These are phyloP conservation scores for Sylvia atricapilla DNA, from an alignment of 2,113 vertebrate species.

Conservation along the genomic window DNA sequence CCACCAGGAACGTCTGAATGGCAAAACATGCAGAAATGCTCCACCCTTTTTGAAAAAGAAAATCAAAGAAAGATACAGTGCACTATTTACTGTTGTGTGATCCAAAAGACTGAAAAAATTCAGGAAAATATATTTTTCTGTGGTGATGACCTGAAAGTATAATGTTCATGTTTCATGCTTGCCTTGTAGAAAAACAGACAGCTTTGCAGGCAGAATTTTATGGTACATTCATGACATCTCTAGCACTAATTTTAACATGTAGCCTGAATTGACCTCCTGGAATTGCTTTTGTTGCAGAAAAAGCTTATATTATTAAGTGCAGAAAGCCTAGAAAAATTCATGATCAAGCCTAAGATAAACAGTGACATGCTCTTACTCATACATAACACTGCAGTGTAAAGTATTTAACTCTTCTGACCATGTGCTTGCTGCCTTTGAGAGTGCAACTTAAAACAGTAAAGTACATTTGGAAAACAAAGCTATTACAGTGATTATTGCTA, in stretches of 20 bases:
- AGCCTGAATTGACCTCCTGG: slow-evolving; percentile 24
- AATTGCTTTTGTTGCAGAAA: slow-evolving; percentile 15
- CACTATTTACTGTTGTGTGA: slow-evolving; percentile 28
- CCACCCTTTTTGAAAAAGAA: slow-evolving; percentile 58
- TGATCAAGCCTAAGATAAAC: not conserved
- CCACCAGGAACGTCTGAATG: slow-evolving; percentile 61
- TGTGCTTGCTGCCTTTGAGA: not conserved
- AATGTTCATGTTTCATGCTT: not conserved
- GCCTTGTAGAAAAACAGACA: slow-evolving; percentile 1
- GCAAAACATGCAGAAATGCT: slow-evolving; percentile 31
- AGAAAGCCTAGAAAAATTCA: not conserved
- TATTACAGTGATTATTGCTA: not conserved
- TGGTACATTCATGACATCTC: not conserved
- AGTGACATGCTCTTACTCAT: not conserved
- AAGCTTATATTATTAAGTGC: not conserved
- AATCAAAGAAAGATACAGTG: slow-evolving; percentile 37
- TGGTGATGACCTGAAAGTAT: slow-evolving; percentile 7
- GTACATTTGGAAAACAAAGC: not conserved
- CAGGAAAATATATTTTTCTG: slow-evolving; percentile 18
- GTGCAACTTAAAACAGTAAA: not conserved
- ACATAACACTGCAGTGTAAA: not conserved
- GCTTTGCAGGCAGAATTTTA: not conserved
- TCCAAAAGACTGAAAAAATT: not conserved
- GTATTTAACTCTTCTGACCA: not conserved
- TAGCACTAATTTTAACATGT: not conserved